Evolutionary conservation across 2,888 invertebrate species (phyloP), one percentile per base, ranked within the genome.

Genomic region (Melikaiella ostensackeni): DNA sequence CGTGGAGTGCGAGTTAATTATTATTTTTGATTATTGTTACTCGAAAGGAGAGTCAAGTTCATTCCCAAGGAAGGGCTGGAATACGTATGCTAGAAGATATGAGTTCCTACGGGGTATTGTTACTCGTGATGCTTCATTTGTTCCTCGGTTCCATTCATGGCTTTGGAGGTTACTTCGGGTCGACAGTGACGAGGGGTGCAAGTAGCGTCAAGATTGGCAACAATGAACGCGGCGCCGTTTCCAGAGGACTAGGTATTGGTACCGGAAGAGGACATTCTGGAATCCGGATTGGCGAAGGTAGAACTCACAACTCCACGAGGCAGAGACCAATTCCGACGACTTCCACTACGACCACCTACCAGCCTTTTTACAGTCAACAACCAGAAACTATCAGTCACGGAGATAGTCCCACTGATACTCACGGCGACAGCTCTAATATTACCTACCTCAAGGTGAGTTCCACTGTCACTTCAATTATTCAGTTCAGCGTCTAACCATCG

Each of bases 141-240:
- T 42, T 77, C 70, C 74, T 81, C 75, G 79, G 79, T 57, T 57
- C 79, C 30, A 80, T 80, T 50, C 76, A 80, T 57, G 80, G 83
- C 35, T 62, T 84, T n/a, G 84, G 83, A 73, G 82, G 82, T 75
- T 82, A 84, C 4, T 84, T 84, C 38, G 83, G 81, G 8, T 85
- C 84, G 33, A 86, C 86, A 16, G 81, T 87, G 19, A 86, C 88
- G 30, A 85, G 91, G 46, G 88, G 88, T 2, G 90, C 89, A 75
- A 91, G 90, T 75, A 88, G 90, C 21, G 88, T 92, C 66, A 90
- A 90, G 78, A 89, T 92, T 74, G 91, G 91, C 35, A 85, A 82
- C 50, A 84, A 76, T 70, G 86, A 87, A 9, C 84, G 89, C 11
- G 85, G 87, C 6, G 78, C 88, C 57, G 82, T 87, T 19, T 84